Conservation (phyloP, 2,888 invertebrate genomes). For the Reticulitermes lucifugus region DNA sequence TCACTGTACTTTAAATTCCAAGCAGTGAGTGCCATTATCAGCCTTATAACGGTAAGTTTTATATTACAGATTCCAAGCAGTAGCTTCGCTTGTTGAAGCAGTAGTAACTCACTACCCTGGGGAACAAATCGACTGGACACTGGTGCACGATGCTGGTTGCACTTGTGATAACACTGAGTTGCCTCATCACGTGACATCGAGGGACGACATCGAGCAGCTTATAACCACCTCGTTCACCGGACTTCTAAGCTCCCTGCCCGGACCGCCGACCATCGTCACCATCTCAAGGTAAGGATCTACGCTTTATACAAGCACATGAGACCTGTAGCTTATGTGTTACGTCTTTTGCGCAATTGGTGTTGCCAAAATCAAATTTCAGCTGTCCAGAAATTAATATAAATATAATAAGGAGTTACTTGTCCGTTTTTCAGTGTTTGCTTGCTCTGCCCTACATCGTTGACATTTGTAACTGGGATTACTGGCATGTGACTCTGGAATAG, state of each 20-base stretch:
- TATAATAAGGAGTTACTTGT: too few species aligned
- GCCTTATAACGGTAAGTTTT: too few species aligned
- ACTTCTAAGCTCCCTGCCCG: slow-evolving; percentile 65
- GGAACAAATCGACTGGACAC: slow-evolving; percentile 79
- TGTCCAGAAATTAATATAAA: too few species aligned
- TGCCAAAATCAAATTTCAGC: too few species aligned
- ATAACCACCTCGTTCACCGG: slow-evolving; percentile 70
- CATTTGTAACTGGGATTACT: too few species aligned
- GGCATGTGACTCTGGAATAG: too few species aligned
- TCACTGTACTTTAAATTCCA: too few species aligned
- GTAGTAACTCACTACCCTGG: slow-evolving; percentile 70
- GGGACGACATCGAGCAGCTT: slow-evolving; percentile 73
- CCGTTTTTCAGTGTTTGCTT: too few species aligned
- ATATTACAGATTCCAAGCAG: not conserved
- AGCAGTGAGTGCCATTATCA: too few species aligned
- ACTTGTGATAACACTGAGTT: slow-evolving; percentile 88
- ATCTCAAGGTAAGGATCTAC: slow-evolving; percentile 66
- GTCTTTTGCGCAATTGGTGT: too few species aligned
- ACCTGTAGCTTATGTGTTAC: too few species aligned
- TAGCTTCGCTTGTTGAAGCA: slow-evolving; percentile 64
- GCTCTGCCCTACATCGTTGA: too few species aligned
- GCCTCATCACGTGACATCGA: slow-evolving; percentile 84
- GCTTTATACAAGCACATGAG: not conserved
- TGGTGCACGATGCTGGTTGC: slow-evolving; percentile 88
- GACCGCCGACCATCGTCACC: slow-evolving; percentile 79